Evolutionary conservation across 2,888 invertebrate genomes (phyloP), one percentile per base, ranked within the genome.

Genomic region (Blera fallax): DNA sequence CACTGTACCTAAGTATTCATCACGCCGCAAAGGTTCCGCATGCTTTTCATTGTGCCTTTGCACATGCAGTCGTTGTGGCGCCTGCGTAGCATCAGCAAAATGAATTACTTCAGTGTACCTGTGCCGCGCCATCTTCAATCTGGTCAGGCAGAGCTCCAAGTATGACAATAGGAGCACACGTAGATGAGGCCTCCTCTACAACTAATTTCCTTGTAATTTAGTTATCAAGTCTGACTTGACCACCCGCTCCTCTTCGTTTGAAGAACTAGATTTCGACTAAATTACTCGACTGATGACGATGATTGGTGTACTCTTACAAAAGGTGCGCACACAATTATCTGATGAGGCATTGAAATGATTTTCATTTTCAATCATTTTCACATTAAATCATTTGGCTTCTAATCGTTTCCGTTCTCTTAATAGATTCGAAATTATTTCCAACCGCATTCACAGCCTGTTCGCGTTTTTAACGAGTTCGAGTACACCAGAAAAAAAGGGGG

Each of bases 21-120:
- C 29, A 40, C 34, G 34, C 16, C 21, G 14, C 45, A 69, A 40
- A 50, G 48, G 64, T 72, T 79, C 56, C 40, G 56, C 72, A 54
- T 78, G 62, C 27, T 60, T 76, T 58, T 16, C n/a, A 43, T 14
- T 21, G 58, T 60, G 27, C 14, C 6, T 16, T 27, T 21, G 24
- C 29, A 45, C 50, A 70, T 52, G 62, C 48, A 79, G 78, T 79
- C 78, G 10, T 27, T 40, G 56, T 79, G 78, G 78, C 78, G 78
- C 78, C 78, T 79, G 72, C 78, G 78, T 79, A 64, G 78, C 78
- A 79, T 72, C 70, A 48, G 37, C 72, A 79, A 79, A 79, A 56
- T 58, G 37, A 79, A 18, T 62, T 56, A 64, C 56, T 64, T 16
- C 56, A 45, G 11, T 52, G 40, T 40, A 14, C 40, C 67, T 16